Conservation (phyloP, 2,113 vertebrate genomes). For the Phrynosoma blainvillii region DNA sequence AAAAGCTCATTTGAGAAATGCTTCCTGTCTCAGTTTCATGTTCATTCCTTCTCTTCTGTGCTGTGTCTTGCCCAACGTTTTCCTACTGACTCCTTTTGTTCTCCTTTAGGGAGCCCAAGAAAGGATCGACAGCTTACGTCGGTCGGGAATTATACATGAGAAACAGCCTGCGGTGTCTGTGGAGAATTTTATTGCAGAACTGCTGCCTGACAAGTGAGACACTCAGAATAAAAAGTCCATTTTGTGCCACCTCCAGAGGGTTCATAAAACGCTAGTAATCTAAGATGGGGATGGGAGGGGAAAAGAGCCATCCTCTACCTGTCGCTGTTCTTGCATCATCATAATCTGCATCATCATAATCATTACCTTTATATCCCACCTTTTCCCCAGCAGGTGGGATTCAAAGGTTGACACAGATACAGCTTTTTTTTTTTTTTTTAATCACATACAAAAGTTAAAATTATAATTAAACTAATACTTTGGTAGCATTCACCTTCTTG, state of each 20-base stretch:
- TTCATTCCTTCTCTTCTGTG: too few species aligned
- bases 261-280: not conserved
- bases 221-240: not conserved
- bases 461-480: not conserved
- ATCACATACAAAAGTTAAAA: not conserved
- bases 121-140: constrained; percentile 90
- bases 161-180: constrained; percentile 94
- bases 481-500: not conserved
- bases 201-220: constrained; percentile 95
- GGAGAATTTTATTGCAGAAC: constrained; percentile 96
- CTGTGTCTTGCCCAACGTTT: not conserved
- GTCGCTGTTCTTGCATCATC: not conserved
- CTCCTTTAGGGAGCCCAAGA: constrained; percentile 90
- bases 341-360: too few species aligned
- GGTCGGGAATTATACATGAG: constrained; percentile 88
- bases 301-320: not conserved
- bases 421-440: not conserved
- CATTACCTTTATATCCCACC: too few species aligned
- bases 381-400: not conserved
- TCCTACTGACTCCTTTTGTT: constrained; percentile 43
- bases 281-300: not conserved
- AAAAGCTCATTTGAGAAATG: not conserved
- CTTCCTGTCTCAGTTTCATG: not conserved
- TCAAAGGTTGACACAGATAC: not conserved
- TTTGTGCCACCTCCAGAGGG: not conserved